Evolutionary conservation across 2,888 invertebrate genomes (phyloP).

Genomic region (Stenoptilia bipunctidactyla): DNA sequence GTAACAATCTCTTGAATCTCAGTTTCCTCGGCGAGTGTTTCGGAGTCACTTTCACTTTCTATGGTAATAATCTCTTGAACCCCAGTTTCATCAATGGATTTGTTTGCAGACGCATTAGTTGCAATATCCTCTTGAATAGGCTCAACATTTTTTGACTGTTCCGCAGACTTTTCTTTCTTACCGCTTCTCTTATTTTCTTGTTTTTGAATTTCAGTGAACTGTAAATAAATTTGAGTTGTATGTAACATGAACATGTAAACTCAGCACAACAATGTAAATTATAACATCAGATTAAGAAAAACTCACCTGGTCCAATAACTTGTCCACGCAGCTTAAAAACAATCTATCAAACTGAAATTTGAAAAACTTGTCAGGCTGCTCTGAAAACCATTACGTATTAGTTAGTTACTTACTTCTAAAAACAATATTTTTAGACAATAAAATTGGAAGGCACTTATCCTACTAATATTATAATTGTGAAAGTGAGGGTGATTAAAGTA

Average conservation of each 20-base stretch:
- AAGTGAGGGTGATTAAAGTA: neutral
- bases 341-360: neutral
- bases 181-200: neutral
- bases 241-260: too few relatives aligned
- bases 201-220: too few relatives aligned
- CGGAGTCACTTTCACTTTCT: neutral
- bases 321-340: neutral
- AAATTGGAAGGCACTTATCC: too few relatives aligned
- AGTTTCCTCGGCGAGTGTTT: neutral
- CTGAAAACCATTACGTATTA: conserved; percentile 18
- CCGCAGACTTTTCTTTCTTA: neutral
- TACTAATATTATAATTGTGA: neutral
- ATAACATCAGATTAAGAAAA: too few relatives aligned
- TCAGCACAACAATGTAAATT: too few relatives aligned
- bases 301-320: neutral
- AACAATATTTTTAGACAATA: too few relatives aligned
- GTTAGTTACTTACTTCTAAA: neutral
- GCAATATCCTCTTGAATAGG: neutral
- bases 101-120: neutral
- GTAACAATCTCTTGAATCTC: neutral
- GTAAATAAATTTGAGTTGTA: too few relatives aligned
- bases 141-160: neutral
- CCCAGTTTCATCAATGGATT: neutral
- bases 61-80: neutral
- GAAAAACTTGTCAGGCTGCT: conserved; percentile 1